Conservation (phyloP, 2,888 invertebrate genomes). For the Amblyjoppa proteus region DNA sequence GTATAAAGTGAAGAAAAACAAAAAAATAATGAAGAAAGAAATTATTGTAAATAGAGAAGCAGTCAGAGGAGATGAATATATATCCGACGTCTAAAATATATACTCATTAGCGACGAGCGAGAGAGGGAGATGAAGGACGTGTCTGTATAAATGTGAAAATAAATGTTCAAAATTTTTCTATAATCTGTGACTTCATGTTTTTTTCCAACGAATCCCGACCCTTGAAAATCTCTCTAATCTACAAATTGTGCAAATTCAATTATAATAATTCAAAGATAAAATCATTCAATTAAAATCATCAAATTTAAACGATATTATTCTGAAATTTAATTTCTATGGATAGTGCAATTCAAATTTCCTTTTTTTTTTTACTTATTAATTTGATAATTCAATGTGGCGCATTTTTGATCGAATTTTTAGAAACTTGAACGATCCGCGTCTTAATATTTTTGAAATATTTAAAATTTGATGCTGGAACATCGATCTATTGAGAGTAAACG, state of each 20-base stretch:
- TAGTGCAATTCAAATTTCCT: background rate
- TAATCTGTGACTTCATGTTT: conserved; percentile 41
- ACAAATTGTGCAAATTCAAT: background rate
- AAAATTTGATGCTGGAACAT: background rate
- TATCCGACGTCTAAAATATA: conserved; percentile 52
- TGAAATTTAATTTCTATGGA: background rate
- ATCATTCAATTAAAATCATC: background rate
- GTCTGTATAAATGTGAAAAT: conserved; percentile 74
- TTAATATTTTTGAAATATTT: background rate
- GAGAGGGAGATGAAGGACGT: conserved; percentile 25
- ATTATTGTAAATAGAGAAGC: conserved; percentile 67
- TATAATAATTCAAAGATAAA: background rate
- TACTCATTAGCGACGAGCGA: conserved; percentile 13
- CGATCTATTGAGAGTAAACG: conserved; percentile 1
- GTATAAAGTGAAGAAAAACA: conserved; percentile 21
- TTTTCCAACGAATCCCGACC: background rate
- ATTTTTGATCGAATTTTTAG: background rate
- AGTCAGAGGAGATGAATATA: conserved; percentile 33
- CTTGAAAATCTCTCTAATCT: background rate
- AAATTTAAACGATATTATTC: background rate
- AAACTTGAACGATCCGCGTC: background rate
- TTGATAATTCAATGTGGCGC: background rate
- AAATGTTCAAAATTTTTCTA: conserved; percentile 77
- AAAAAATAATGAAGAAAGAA: conserved; percentile 37
- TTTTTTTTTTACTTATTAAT: background rate